phyloP scores from a whole-genome alignment of 2,113 vertebrate species.

The Podarcis cretensis region DNA sequence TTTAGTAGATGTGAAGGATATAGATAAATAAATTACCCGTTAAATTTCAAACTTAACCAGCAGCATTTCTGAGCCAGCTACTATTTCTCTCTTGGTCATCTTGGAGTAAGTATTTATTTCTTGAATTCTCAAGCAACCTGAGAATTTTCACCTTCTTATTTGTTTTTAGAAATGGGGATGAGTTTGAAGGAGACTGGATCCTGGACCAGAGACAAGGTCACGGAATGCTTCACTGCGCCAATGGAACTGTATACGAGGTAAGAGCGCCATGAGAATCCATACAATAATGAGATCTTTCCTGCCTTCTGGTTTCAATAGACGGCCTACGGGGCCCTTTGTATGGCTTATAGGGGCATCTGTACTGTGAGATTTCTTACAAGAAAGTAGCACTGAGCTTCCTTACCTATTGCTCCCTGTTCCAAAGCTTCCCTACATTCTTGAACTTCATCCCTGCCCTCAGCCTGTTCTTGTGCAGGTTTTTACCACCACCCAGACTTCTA shows the following conservation, averaged over 20 bases:
- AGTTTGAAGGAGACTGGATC: conserved; percentile 73
- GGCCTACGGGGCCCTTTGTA: background rate
- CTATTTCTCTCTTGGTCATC: background rate
- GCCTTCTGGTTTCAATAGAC: too few relatives aligned
- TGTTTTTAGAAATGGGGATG: conserved; percentile 70
- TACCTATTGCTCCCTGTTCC: background rate
- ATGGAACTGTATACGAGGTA: conserved; percentile 74
- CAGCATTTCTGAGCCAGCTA: background rate
- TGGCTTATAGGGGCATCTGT: background rate
- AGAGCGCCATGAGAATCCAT: background rate
- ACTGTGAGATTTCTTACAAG: background rate
- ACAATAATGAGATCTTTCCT: background rate
- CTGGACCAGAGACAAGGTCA: conserved; percentile 74
- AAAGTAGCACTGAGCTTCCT: background rate
- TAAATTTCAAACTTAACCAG: background rate
- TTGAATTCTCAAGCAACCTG: background rate
- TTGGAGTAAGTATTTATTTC: background rate
- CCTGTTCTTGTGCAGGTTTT: background rate
- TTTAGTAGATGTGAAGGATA: too few relatives aligned
- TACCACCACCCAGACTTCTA: background rate
- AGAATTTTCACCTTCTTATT: background rate
- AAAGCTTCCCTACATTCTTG: background rate
- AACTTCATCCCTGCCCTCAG: background rate
- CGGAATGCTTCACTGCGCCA: conserved; percentile 51
- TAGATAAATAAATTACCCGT: too few relatives aligned